A percentile compares a stretch with the other conserved stretches of the same genome.
Conservation (phyloP, 1,140 invertebrate genomes). For the Melanaphis sacchari region DNA sequence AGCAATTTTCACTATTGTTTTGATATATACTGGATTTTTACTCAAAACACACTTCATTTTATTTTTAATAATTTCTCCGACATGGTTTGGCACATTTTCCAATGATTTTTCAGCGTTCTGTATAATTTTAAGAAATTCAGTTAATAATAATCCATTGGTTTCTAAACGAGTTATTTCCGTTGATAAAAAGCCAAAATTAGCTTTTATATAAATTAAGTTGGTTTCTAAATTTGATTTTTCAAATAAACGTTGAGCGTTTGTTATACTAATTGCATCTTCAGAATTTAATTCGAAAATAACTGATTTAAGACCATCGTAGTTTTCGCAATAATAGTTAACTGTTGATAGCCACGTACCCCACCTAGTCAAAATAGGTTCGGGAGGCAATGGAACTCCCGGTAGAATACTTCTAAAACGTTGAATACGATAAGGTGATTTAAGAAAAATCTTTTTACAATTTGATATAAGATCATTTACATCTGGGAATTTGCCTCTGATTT, state of each 20-base stretch:
- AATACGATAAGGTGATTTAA: no score
- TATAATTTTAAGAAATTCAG: not conserved
- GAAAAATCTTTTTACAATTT: no score
- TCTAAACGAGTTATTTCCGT: not conserved
- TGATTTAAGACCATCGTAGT: not conserved
- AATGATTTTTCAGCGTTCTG: not conserved
- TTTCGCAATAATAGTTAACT: not conserved
- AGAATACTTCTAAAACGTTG: no score
- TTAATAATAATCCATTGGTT: not conserved
- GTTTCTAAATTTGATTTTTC: not conserved
- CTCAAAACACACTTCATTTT: no score
- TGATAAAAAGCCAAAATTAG: not conserved
- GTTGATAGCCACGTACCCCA: not conserved
- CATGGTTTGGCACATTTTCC: not conserved
- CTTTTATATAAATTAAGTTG: constrained; percentile 7
- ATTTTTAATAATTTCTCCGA: not conserved
- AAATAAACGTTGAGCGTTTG: not conserved
- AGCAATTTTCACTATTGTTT: no score
- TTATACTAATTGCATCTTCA: not conserved
- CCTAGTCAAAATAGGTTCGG: no score
- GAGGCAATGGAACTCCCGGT: no score
- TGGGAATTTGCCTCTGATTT: no score
- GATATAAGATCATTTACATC: no score
- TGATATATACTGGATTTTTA: no score
- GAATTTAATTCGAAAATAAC: not conserved